Evolutionary conservation across 2,888 invertebrate genomes (phyloP), one percentile per base, ranked within the genome.

Genomic region (Amiota minor): DNA sequence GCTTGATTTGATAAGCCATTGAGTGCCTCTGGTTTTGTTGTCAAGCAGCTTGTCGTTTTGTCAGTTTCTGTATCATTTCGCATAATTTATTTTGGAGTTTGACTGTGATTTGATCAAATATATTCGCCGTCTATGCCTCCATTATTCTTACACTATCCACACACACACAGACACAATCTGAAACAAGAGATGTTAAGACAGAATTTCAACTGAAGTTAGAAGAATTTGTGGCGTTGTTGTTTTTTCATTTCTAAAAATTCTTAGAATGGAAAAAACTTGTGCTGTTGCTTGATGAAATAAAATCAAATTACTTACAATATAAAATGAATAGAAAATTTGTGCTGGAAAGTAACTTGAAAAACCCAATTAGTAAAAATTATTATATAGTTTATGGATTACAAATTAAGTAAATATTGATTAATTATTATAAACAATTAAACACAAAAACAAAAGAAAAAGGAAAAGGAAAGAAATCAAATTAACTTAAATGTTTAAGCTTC

Each of bases 381-480:
- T 9, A 11, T 14, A 67, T 47, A 65, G 67, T 67, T 67, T 67
- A 67, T 67, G 67, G 23, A 67, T 67, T 67, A 67, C 10, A 9
- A 16, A 47, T 65, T 65, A 65, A 65, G 45, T 47, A 65, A 47
- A 65, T 47, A 47, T 47, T 14, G 12, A 62, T 20, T 47, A 46
- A 45, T 65, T 65, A 56, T 47, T 46, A 62, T 16, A 64, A 47
- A 65, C 47, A 47, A 56, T 47, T 46, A 62, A 62, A 35, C 14
- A 10, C 12, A 65, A 46, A 46, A 46, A 46, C n/a, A 6, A 50
- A 67, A 67, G 10, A 20, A 8, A 70, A 56, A 56, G 53, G 35
- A 4, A 55, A 35, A 35, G 35, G 6, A 35, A 35, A 35, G 35
- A 6, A 35, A 35, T 35, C 6, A 35, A 35, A 35, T 23, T 23